Conservation (phyloP, 2,797 vertebrate species). For the Ctenopoma multispine region DNA sequence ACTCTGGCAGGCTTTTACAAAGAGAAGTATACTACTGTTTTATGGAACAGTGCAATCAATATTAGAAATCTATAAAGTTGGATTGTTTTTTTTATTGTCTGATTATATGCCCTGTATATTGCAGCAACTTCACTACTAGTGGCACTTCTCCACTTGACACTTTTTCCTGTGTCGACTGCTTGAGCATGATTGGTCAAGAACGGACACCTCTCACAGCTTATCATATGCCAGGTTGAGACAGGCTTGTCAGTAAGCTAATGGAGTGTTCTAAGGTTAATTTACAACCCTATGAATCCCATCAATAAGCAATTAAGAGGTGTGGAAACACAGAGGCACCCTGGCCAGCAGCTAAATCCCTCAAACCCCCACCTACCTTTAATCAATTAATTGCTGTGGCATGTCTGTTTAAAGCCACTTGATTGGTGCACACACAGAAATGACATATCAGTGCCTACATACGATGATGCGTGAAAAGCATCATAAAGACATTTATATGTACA, state of each 20-base stretch:
- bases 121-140: not conserved
- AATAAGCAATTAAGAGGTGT: constrained; percentile 86
- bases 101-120: constrained; percentile 15
- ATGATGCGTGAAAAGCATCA: constrained; percentile 22
- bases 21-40: constrained; percentile 10
- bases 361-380: constrained; percentile 66
- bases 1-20: constrained; percentile 27
- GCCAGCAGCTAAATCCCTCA: constrained; percentile 62
- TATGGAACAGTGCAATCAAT: constrained; percentile 42
- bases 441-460: constrained; percentile 34
- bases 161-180: constrained; percentile 25
- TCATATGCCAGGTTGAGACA: constrained; percentile 74
- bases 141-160: constrained; percentile 34
- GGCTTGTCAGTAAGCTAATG: constrained; percentile 81
- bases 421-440: constrained; percentile 70
- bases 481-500: not conserved
- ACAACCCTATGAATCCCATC: constrained; percentile 83
- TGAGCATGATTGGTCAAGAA: constrained; percentile 47
- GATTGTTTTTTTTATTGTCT: constrained; percentile 30
- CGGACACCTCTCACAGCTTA: constrained; percentile 75
- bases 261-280: constrained; percentile 84
- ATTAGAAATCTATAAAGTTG: constrained; percentile 35
- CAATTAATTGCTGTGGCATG: constrained; percentile 75
- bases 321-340: constrained; percentile 73
- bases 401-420: constrained; percentile 70